These are phyloP conservation scores for Corella eumyota DNA, from an alignment of 23 tunicate genomes.

Conservation along the genomic window DNA sequence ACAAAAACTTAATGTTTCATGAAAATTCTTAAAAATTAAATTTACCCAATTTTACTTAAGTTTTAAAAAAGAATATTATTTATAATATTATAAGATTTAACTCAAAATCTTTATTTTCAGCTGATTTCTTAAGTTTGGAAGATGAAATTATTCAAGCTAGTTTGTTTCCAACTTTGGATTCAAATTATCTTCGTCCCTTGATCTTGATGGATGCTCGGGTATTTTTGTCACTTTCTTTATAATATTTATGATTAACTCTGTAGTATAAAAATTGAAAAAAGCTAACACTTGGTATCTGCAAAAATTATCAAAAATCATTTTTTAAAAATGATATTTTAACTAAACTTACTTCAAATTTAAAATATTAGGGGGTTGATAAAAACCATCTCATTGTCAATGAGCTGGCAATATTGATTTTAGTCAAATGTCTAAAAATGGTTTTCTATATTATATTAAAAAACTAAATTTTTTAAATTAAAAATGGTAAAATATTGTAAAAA, in stretches of 20 bases:
- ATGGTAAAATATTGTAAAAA: background rate
- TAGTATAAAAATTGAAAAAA: background rate
- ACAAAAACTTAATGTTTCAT: too few relatives aligned
- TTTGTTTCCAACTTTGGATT: slow-evolving; percentile 35
- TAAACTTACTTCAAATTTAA: too few relatives aligned
- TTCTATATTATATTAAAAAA: background rate
- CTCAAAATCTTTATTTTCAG: background rate
- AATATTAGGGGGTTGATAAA: too few relatives aligned
- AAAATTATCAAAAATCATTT: too few relatives aligned
- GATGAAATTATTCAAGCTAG: slow-evolving; percentile 39
- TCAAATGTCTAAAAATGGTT: background rate
- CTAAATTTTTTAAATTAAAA: background rate
- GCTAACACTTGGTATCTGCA: too few relatives aligned
- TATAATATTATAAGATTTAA: too few relatives aligned
- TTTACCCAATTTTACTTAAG: too few relatives aligned
- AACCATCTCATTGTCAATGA: too few relatives aligned
- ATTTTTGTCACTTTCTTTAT: background rate
- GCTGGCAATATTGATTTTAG: background rate
- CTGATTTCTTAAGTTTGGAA: background rate
- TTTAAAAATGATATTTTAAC: too few relatives aligned
- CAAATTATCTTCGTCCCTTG: slow-evolving; percentile 35
- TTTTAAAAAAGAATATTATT: too few relatives aligned
- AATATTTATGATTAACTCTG: background rate
- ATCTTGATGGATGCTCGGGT: slow-evolving; percentile 16
- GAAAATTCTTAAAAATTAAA: too few relatives aligned